Evolutionary conservation across 1,140 invertebrate species (phyloP), one percentile per base, ranked within the genome.

Genomic region (Hermetia illucens): DNA sequence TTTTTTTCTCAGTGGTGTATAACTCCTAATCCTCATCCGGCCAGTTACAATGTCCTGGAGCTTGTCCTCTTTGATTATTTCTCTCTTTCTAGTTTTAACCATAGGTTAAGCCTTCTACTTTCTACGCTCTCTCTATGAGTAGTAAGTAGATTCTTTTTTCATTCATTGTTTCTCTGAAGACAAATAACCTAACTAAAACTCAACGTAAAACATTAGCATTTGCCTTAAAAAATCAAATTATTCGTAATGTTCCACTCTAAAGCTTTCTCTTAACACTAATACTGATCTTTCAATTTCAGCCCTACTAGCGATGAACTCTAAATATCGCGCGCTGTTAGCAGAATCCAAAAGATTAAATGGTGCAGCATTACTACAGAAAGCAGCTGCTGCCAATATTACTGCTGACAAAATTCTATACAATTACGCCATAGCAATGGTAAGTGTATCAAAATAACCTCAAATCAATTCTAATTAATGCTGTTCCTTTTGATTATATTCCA

Each of bases 321-420:
- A 86, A 53, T 96, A 93, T 63, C 79, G 82, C 45, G 72, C 77
- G 44, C 92, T 88, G 57, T 68, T 96, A 39, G 71, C 72, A 31
- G 83, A 90, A 48, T 94, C 90, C 48, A 87, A 90, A 55, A 73
- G 84, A 45, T 69, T 96, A 4, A 90, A 91, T 59, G 81, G 78
- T 32, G 72, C 75, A 31, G 78, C 79, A n/a, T 54, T 84, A 18
- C 53, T 82, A 41, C 69, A 77, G 24, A 75, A 73, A 53, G 73
- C 80, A 22, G 78, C 78, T 48, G 70, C 80, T 21, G 71, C 73
- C 33, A 71, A 74, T 44, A 75, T 83, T 18, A 87, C 86, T 31
- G 91, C 91, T 45, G 93, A 97, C 60, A 91, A 89, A 62, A 83
- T 97, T 44, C 73, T 97, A 10, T 97, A 96, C 58, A 83, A 91